Conservation (phyloP, 2,888 invertebrate species). For the Drosophila nigricruria region DNA sequence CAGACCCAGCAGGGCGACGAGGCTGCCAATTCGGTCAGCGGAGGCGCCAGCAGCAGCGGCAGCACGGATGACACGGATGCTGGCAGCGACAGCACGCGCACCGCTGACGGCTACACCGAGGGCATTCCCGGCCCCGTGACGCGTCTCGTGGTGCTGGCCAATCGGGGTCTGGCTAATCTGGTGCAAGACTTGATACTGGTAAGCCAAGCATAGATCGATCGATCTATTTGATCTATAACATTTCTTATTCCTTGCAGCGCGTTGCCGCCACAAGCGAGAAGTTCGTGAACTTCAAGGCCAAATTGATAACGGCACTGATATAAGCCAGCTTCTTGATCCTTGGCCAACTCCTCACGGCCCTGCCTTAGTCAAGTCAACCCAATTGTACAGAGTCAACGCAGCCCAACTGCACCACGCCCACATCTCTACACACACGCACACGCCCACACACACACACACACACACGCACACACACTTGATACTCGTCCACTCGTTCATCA, state of each 20-base stretch:
- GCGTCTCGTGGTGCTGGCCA: slow-evolving; percentile 93
- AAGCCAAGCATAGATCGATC: slow-evolving; percentile 63
- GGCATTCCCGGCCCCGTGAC: slow-evolving; percentile 95
- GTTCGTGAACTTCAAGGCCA: slow-evolving; percentile 96
- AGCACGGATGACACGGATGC: slow-evolving; percentile 86
- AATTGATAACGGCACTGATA: slow-evolving; percentile 95
- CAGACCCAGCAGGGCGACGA: slow-evolving; percentile 88
- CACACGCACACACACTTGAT: slow-evolving; percentile 14
- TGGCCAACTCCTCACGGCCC: slow-evolving; percentile 46
- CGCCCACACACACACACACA: not conserved
- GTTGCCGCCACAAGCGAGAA: slow-evolving; percentile 95
- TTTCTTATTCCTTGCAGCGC: slow-evolving; percentile 86
- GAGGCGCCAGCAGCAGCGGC: slow-evolving; percentile 67
- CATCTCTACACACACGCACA: slow-evolving; percentile 20
- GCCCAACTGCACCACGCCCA: slow-evolving; percentile 38
- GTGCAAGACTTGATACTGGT: slow-evolving; percentile 95
- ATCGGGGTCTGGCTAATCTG: slow-evolving; percentile 94
- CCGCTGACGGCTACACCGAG: slow-evolving; percentile 89
- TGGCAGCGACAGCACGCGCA: slow-evolving; percentile 87
- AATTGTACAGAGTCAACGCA: slow-evolving; percentile 72
- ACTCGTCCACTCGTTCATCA: slow-evolving; percentile 32
- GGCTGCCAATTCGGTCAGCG: slow-evolving; percentile 85
- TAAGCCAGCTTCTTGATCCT: slow-evolving; percentile 84
- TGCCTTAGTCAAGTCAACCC: slow-evolving; percentile 72
- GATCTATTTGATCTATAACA: not conserved